Evolutionary conservation across 2,797 vertebrate genomes (phyloP).

Genomic region (Sternarchorhynchus goeldii): DNA sequence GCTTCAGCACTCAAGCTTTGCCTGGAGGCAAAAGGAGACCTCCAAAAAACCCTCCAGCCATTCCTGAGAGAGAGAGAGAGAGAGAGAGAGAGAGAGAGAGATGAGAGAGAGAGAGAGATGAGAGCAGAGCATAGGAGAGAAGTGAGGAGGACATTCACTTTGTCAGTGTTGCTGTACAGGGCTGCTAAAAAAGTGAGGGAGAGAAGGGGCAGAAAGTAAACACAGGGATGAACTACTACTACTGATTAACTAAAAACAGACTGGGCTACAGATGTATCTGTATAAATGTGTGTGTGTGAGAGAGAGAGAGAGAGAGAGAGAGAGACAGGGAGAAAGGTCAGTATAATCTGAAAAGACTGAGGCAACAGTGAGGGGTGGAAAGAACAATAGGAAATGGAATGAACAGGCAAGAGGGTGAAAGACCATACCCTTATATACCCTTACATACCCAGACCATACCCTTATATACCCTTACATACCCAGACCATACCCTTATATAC

Average conservation of each 20-base stretch:
- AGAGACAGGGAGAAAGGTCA: too few species aligned
- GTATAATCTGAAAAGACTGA: too few species aligned
- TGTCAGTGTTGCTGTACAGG: constrained; percentile 36
- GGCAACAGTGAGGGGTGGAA: too few species aligned
- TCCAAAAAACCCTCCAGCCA: constrained; percentile 1
- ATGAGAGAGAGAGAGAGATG: constrained; percentile 25
- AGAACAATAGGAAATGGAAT: too few species aligned
- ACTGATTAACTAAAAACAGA: constrained; percentile 30
- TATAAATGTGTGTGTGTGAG: constrained; percentile 17
- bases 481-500: too few species aligned
- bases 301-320: background rate
- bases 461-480: too few species aligned
- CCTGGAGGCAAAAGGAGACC: constrained; percentile 7
- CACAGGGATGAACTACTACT: constrained; percentile 21
- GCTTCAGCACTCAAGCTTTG: background rate
- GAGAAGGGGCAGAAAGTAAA: background rate
- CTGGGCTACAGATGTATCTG: constrained; percentile 27
- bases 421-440: too few species aligned
- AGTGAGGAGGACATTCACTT: constrained; percentile 36
- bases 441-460: too few species aligned
- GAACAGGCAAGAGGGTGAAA: too few species aligned
- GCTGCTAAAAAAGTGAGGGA: constrained; percentile 30
- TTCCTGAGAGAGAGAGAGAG: constrained; percentile 6
- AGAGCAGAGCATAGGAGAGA: background rate
- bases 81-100: background rate